These are phyloP conservation scores for Aphodius granarius DNA, from an alignment of 2,888 invertebrate genomes.

Conservation along the genomic window DNA sequence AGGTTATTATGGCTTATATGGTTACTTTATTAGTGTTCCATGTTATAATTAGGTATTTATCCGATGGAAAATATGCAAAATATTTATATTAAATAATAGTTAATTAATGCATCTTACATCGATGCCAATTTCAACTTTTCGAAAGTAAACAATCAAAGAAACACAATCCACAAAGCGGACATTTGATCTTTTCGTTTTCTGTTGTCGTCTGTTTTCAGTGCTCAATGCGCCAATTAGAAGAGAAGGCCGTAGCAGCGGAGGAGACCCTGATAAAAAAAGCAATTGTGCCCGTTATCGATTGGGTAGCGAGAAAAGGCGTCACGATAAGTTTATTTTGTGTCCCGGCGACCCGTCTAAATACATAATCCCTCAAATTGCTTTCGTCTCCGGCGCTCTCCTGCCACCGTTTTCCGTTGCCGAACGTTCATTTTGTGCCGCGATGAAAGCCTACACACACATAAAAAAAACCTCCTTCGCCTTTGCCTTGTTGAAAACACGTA, in stretches of 20 bases:
- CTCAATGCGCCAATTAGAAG: background rate
- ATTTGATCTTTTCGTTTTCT: background rate
- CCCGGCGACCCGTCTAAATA: constrained; percentile 10
- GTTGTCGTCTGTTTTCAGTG: background rate
- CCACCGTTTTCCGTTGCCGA: background rate
- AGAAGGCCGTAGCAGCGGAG: background rate
- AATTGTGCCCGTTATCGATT: constrained; percentile 12
- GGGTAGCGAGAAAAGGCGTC: constrained; percentile 4
- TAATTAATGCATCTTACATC: background rate
- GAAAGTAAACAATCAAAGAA: background rate
- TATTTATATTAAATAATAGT: background rate
- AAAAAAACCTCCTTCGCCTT: background rate
- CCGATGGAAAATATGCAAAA: no score
- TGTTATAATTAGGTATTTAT: no score
- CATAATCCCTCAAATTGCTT: constrained; percentile 15
- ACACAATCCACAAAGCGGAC: background rate
- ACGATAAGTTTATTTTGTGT: constrained; percentile 8
- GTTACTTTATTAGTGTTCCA: no score
- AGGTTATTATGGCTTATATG: background rate
- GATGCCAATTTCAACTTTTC: background rate
- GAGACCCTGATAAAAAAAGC: background rate
- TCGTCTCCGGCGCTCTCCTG: background rate
- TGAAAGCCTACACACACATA: background rate
- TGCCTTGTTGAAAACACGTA: background rate
- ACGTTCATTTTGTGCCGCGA: background rate